A percentile compares a stretch with the other conserved stretches of the same genome.
phyloP scores from a whole-genome alignment of 2,888 invertebrate species.

The Leptinotarsa juncta region DNA sequence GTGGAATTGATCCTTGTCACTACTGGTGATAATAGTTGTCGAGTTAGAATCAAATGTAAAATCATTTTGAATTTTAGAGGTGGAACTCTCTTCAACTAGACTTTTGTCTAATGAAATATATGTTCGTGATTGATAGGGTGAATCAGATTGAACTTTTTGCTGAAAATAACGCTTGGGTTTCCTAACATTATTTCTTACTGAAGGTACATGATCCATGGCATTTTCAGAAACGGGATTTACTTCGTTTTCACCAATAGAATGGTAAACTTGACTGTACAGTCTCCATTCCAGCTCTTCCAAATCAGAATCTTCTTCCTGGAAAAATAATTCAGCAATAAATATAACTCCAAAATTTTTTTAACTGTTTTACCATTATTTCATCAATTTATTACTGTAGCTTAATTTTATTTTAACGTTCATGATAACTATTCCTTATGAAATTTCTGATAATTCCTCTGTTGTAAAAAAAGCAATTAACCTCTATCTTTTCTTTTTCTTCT shows the following conservation, averaged over 20 bases:
- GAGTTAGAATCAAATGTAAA: neutral
- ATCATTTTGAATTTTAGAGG: constrained; percentile 13
- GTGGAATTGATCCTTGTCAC: constrained; percentile 13
- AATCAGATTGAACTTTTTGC: neutral
- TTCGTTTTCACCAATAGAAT: constrained; percentile 46
- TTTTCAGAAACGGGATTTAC: constrained; percentile 19
- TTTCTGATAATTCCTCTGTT: neutral
- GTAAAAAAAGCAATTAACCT: too few species aligned
- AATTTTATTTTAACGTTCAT: neutral
- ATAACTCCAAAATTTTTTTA: neutral
- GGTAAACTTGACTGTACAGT: constrained; percentile 61
- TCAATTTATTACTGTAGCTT: neutral
- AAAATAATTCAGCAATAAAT: neutral
- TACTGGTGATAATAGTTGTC: neutral
- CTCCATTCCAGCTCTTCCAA: constrained; percentile 59
- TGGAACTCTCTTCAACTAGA: neutral
- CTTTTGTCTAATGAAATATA: constrained; percentile 5
- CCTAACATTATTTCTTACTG: neutral
- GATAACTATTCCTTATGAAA: neutral
- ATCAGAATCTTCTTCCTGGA: constrained; percentile 49
- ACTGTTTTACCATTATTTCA: constrained; percentile 7
- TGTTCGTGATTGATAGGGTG: neutral
- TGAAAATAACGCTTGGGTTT: constrained; percentile 30
- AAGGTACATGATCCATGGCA: neutral
- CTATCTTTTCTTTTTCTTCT: too few species aligned